A percentile compares a stretch with the other conserved stretches of the same genome.
phyloP scores from a whole-genome alignment of 1,140 invertebrate genomes.

The Lasioglossum albipes region DNA sequence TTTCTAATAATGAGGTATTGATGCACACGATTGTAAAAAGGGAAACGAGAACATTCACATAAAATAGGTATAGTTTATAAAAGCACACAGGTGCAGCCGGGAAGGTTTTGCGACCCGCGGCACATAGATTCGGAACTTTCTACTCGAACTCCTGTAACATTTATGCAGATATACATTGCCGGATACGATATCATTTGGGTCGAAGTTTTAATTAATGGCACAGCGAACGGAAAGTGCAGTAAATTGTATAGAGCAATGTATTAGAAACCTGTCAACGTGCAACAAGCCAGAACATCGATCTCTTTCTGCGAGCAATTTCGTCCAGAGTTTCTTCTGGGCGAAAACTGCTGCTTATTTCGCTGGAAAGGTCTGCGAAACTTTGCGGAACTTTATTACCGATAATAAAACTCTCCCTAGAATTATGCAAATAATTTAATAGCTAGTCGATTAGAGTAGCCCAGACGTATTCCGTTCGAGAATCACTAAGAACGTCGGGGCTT shows the following conservation, averaged over 20 bases:
- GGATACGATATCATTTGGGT: not conserved
- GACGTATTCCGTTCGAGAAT: no score
- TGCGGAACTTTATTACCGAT: no score
- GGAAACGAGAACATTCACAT: constrained; percentile 6
- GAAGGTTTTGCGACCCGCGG: not conserved
- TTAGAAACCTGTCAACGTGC: not conserved
- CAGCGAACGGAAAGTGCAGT: not conserved
- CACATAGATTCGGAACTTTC: constrained; percentile 4
- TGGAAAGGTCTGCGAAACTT: no score
- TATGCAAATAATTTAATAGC: no score
- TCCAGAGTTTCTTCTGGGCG: no score
- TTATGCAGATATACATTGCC: not conserved
- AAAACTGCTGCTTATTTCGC: not conserved
- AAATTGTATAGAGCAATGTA: not conserved
- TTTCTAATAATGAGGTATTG: no score
- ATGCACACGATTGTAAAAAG: not conserved
- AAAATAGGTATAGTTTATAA: constrained; percentile 21
- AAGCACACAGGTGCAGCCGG: not conserved
- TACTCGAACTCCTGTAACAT: not conserved
- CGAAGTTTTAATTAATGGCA: constrained; percentile 8
- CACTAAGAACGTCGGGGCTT: no score
- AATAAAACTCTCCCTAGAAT: no score
- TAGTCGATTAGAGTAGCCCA: no score
- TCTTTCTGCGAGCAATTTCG: no score
- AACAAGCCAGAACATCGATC: not conserved